A percentile compares a stretch with the other conserved stretches of the same genome.
phyloP scores from a whole-genome alignment of 2,888 invertebrate species.

The Spilarctia lutea region DNA sequence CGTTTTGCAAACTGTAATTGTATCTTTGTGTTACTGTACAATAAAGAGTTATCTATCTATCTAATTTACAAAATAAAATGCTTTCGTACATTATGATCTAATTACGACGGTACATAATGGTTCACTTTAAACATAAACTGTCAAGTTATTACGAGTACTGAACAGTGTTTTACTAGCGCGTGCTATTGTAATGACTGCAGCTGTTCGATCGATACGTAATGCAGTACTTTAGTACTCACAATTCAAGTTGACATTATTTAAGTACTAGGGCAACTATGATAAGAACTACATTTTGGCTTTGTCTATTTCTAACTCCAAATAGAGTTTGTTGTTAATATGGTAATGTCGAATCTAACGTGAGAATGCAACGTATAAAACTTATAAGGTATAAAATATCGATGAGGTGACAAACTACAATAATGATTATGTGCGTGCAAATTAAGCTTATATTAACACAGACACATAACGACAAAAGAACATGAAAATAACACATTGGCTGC shows the following conservation, averaged over 20 bases:
- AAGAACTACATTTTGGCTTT: not conserved
- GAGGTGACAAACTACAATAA: no score
- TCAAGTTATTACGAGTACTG: not conserved
- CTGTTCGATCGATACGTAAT: slow-evolving; percentile 59
- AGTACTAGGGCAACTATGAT: slow-evolving; percentile 13
- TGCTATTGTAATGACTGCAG: slow-evolving; percentile 58
- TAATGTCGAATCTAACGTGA: not conserved
- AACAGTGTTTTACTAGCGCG: slow-evolving; percentile 9
- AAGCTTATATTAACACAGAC: no score
- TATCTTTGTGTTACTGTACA: no score
- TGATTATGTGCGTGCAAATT: no score
- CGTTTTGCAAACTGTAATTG: no score
- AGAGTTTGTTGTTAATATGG: not conserved
- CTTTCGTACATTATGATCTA: not conserved
- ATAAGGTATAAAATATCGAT: not conserved
- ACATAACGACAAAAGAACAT: no score
- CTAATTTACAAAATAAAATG: not conserved
- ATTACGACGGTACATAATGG: slow-evolving; percentile 8
- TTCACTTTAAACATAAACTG: not conserved
- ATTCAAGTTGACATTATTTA: slow-evolving; percentile 32
- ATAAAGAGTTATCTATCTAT: no score
- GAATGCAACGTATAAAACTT: not conserved
- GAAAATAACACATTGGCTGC: no score
- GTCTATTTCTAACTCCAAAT: not conserved
- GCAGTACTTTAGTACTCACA: slow-evolving; percentile 36